Base-by-base conservation (phyloP, 2,797 vertebrate species). In the Esox masquinongy region DNA sequence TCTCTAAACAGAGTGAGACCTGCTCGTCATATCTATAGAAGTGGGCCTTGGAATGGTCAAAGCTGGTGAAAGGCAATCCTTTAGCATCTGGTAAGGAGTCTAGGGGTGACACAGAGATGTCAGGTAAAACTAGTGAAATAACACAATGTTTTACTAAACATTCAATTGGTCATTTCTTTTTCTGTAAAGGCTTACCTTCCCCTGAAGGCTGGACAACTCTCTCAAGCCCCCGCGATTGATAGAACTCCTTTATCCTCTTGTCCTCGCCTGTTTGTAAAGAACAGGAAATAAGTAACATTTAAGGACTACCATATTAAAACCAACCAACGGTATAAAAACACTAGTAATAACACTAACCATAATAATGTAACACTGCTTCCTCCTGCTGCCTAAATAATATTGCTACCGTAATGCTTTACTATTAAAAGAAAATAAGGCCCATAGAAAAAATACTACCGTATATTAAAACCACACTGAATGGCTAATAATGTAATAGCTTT, bases 21-120 rank as follows among this genome's bases (percentile, higher is more conserved):
- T 98, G 97, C 88, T 99, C 98, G 2, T 99, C 98, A 0, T 98
- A 99, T 92, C 96, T 96, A 88, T 98, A 99, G 83, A 98, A 99
- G 85, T 99, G 97, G 31, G 98, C 97, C 61, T 97, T 97, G 0
- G 97, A 96, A 85, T 98, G 96, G 85, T 99, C 97, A 0, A 98
- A 98, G 83, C 95, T 96, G 70, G 96, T 96, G 89, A 95, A 97
- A 0, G 97, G 96, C 84, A 98, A 93, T 82, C 96, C 97, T 75
- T 95, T 88, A 36, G 94, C 92, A 80, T 97, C 95, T 0, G 96
- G 93, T 61, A 96, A 89, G 1, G 93, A 90, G 79, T 97, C 97
- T 98, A 19, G 16, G 29, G 49, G 56, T 24, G 56, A 7, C 19
- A 16, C 49, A 29, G 7, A 22, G 8, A 66, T 24, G 22, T n/a